Conservation (phyloP, 2,797 vertebrate genomes). For the Rhincodon typus region DNA sequence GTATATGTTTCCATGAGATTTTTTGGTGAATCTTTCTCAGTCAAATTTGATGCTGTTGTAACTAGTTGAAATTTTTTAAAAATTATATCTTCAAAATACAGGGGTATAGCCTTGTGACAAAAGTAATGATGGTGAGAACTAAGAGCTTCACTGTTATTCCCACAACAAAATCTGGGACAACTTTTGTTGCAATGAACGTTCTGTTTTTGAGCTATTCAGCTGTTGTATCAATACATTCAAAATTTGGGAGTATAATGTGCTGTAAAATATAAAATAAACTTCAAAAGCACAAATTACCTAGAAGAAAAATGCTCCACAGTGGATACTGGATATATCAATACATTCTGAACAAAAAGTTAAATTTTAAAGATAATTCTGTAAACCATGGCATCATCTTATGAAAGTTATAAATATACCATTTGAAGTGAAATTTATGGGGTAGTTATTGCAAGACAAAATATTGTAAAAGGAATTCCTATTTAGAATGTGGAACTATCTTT, state of each 20-base stretch:
- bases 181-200: not conserved
- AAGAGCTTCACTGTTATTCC: not conserved
- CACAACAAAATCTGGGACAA: not conserved
- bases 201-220: not conserved
- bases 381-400: not conserved
- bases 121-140: not conserved
- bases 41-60: no score
- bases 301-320: not conserved
- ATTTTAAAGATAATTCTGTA: not conserved
- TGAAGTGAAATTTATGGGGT: not conserved
- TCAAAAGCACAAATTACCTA: not conserved
- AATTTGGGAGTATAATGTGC: not conserved
- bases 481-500: not conserved
- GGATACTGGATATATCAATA: not conserved
- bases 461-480: not conserved
- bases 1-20: no score
- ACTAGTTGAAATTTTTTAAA: no score
- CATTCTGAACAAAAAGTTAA: not conserved
- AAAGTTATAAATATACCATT: not conserved
- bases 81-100: no score
- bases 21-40: no score
- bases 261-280: not conserved
- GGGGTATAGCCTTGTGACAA: no score
- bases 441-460: not conserved
- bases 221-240: not conserved